Base-by-base conservation (phyloP, 2,888 invertebrate species). In the Agelastica alni region DNA sequence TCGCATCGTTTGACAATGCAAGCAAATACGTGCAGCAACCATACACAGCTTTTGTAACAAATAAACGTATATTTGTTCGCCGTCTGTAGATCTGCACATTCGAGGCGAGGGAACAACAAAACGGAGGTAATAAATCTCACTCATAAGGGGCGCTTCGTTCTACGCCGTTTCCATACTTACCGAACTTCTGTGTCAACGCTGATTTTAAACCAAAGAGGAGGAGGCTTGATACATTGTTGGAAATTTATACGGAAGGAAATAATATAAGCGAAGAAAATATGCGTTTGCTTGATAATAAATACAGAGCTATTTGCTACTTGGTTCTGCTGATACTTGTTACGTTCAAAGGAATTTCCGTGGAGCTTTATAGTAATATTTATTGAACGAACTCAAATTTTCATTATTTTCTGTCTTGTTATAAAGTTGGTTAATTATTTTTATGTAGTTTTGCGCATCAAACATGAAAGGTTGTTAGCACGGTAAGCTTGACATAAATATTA, bases 151-250 rank as follows among this genome's bases (percentile, higher is more conserved):
- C 53, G 56, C 60, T 42, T 43, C 53, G 53, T 54, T 52, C 36
- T 53, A 37, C 37, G 53, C 51, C 62, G 53, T 52, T 52, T 57
- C 58, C 60, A 60, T 51, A 59, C 60, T 60, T 55, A 58, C 58
- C 52, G 47, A 55, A 52, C 45, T 43, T 43, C 45, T 59, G 56
- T 66, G 65, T 64, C 66, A 61, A 56, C 65, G 64, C 53, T 66
- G 64, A 66, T 66, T 66, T 65, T 59, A 56, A 61, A 61, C 56
- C 58, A 60, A 61, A 63, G 61, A 53, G 60, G 59, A 60, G 28
- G 44, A 48, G 60, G 44, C 46, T 52, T 53, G 57, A 59, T 59
- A 54, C 59, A 59, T 57, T 53, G 56, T 53, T 51, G 46, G 16
- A 53, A 18, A 56, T 48, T 44, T 32, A 31, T 39, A 39, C 43